A percentile compares a stretch with the other conserved stretches of the same genome.
These are phyloP conservation scores for Nasua narica DNA, from an alignment of 2,797 vertebrate species.

Conservation along the genomic window DNA sequence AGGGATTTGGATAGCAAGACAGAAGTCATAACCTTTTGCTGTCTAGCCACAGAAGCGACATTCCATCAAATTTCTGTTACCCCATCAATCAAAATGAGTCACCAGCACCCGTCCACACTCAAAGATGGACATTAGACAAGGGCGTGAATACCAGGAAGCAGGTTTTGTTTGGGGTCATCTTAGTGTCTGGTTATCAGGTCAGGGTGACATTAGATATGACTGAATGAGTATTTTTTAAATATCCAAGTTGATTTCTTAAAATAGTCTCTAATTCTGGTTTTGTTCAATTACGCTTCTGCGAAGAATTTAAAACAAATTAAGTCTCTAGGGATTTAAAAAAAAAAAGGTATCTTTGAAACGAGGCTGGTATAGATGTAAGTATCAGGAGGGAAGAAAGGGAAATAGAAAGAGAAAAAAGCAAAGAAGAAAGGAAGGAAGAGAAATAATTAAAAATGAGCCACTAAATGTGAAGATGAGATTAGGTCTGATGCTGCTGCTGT, in stretches of 20 bases:
- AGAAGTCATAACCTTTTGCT: not conserved
- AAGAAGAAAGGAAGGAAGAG: not conserved
- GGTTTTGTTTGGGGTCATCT: not conserved
- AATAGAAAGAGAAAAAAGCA: not conserved
- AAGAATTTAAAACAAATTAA: constrained; percentile 16
- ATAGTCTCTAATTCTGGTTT: not conserved
- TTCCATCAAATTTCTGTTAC: not conserved
- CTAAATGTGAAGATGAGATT: not conserved
- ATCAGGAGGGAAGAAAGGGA: not conserved
- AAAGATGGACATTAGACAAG: not conserved
- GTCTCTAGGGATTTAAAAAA: not conserved
- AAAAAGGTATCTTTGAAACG: not conserved
- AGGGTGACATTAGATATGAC: not conserved
- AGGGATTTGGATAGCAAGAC: not conserved
- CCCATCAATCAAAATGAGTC: not conserved
- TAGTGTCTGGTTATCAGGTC: not conserved
- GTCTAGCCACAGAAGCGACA: not conserved
- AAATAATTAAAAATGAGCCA: not conserved
- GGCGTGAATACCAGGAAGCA: not conserved
- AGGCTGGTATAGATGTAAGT: not conserved
- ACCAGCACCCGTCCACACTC: not conserved
- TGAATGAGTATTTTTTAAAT: not conserved
- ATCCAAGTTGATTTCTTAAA: not conserved
- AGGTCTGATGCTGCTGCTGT: not conserved
- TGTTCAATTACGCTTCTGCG: not conserved